Evolutionary conservation across 2,113 vertebrate species (phyloP).

Genomic region (Orientallactaga bullata): DNA sequence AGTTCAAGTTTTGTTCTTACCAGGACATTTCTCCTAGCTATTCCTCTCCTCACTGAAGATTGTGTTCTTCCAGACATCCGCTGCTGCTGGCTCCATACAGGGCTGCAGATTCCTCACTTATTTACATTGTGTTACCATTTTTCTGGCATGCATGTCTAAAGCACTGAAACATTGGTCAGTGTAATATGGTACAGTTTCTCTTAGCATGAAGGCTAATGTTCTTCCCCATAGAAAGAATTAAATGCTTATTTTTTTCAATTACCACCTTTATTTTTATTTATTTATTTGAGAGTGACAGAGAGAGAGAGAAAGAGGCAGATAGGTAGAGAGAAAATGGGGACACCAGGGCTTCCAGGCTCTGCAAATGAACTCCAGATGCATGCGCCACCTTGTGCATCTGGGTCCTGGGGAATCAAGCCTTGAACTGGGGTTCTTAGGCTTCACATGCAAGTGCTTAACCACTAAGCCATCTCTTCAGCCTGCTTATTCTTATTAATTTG

Average conservation of each 20-base stretch:
- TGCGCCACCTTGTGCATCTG: too few relatives aligned
- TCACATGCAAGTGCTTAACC: too few relatives aligned
- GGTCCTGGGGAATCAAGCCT: too few relatives aligned
- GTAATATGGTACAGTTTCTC: not conserved
- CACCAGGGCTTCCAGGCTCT: too few relatives aligned
- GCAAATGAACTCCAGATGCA: too few relatives aligned
- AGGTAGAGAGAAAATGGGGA: too few relatives aligned
- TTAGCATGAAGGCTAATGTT: not conserved
- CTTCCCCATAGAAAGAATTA: not conserved
- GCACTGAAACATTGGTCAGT: not conserved
- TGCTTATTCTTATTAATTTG: not conserved
- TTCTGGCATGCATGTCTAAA: not conserved
- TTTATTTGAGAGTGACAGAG: too few relatives aligned
- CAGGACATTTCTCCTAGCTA: not conserved
- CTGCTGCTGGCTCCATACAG: rapidly evolving
- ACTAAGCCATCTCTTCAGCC: too few relatives aligned
- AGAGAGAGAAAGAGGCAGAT: too few relatives aligned
- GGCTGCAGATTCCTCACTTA: not conserved
- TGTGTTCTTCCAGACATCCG: not conserved
- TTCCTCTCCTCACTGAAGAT: not conserved
- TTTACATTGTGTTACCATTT: not conserved
- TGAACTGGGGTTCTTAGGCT: too few relatives aligned
- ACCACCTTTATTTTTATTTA: too few relatives aligned
- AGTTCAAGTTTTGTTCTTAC: not conserved
- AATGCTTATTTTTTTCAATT: not conserved